Evolutionary conservation across 2,113 vertebrate genomes (phyloP).

Genomic region (Climacteris rufus): DNA sequence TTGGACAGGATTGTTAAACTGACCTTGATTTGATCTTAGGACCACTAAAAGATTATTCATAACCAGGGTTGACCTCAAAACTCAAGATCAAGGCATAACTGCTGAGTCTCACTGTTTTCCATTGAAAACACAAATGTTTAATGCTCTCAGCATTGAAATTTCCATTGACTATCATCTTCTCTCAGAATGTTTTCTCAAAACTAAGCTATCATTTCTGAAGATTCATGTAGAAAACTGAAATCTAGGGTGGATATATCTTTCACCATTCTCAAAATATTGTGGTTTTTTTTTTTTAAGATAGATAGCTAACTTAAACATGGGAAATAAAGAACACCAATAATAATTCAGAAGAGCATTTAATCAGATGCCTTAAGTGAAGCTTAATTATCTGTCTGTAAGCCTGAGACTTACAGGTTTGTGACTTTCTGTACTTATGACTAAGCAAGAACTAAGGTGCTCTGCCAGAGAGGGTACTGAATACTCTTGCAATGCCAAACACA

Average conservation of each 20-base stretch:
- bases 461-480: neutral
- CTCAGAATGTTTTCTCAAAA: neutral
- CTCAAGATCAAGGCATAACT: neutral
- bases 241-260: neutral
- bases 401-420: neutral
- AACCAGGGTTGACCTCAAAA: neutral
- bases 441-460: neutral
- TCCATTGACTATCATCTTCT: neutral
- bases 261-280: neutral
- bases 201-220: neutral
- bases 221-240: neutral
- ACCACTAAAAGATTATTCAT: neutral
- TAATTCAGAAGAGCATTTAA: neutral
- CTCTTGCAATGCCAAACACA: neutral
- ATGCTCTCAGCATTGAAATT: neutral
- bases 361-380: neutral
- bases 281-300: neutral
- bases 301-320: neutral
- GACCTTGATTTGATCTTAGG: constrained; percentile 30
- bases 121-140: constrained; percentile 11
- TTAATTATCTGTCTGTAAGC: neutral
- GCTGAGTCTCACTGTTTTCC: neutral
- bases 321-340: neutral
- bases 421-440: neutral
- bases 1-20: constrained; percentile 10